Conservation (phyloP, 2,888 invertebrate species). For the Philhelius pedissequus region DNA sequence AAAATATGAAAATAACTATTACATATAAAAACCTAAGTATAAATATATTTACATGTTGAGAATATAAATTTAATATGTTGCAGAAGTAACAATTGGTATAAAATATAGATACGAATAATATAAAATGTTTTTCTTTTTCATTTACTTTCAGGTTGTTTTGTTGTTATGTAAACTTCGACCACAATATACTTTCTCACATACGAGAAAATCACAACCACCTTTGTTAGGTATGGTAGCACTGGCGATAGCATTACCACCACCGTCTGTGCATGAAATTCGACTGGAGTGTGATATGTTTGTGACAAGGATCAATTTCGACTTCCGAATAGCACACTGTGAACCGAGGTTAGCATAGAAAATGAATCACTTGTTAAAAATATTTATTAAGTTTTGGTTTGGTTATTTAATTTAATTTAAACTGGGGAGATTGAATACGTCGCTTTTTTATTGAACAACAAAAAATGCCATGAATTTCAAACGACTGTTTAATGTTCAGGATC, state of each 20-base stretch:
- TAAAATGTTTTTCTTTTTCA: not conserved
- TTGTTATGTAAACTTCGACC: slow-evolving; percentile 94
- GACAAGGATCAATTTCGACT: slow-evolving; percentile 96
- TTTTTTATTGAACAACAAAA: too few relatives aligned
- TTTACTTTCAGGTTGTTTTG: slow-evolving; percentile 89
- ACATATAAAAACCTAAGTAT: too few relatives aligned
- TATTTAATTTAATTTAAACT: not conserved
- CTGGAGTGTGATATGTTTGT: slow-evolving; percentile 98
- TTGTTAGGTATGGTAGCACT: slow-evolving; percentile 95
- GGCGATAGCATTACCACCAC: slow-evolving; percentile 97
- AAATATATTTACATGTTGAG: not conserved
- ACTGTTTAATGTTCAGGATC: too few relatives aligned
- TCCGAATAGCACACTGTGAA: slow-evolving; percentile 97
- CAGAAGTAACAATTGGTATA: not conserved
- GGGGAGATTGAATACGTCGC: too few relatives aligned
- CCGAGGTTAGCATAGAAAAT: slow-evolving; percentile 85
- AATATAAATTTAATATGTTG: not conserved
- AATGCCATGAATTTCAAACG: too few relatives aligned
- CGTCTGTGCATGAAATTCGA: slow-evolving; percentile 97
- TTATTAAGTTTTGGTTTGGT: not conserved
- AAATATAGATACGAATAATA: not conserved
- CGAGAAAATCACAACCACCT: slow-evolving; percentile 91
- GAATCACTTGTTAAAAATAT: not conserved
- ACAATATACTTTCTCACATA: slow-evolving; percentile 95
- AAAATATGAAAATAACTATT: not conserved